Conservation (phyloP, 2,113 vertebrate genomes). For the Abramis brama region DNA sequence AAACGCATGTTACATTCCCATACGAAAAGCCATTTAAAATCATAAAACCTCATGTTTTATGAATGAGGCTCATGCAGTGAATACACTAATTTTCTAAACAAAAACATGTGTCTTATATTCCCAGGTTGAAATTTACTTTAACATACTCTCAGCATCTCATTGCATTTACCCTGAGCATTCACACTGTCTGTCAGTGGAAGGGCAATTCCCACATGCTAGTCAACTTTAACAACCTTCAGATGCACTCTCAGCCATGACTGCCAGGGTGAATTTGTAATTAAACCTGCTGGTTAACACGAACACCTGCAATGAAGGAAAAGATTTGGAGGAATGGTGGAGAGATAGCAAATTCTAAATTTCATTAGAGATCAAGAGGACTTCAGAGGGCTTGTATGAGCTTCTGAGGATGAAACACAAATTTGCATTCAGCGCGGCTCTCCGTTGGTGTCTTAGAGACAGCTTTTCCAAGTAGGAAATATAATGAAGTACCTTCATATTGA, state of each 20-base stretch:
- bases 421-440: conserved; percentile 3
- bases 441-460: conserved; percentile 9
- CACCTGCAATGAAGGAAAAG: conserved; percentile 56
- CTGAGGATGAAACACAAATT: conserved; percentile 31
- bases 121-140: not conserved
- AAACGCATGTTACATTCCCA: not conserved
- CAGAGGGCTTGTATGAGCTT: conserved; percentile 39
- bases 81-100: not conserved
- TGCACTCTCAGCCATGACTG: conserved; percentile 39
- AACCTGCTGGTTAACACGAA: conserved; percentile 60
- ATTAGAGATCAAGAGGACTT: conserved; percentile 62
- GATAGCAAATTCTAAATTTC: conserved; percentile 63
- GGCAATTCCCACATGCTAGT: conserved; percentile 43
- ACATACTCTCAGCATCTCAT: conserved; percentile 9
- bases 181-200: conserved; percentile 32
- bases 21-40: not conserved
- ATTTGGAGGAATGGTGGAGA: conserved; percentile 35
- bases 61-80: not conserved
- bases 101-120: conserved; percentile 10
- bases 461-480: conserved; percentile 25
- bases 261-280: conserved; percentile 61
- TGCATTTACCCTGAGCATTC: conserved; percentile 33
- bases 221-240: conserved; percentile 59
- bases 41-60: not conserved
- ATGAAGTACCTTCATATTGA: conserved; percentile 35